These are phyloP conservation scores for pig (Sus scrofa) DNA, from an alignment of 2,113 vertebrate genomes.

Conservation along the genomic window T2T-Sscrofa CM000819.6:3522001-3522500, in stretches of 20 bases:
- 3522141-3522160: neutral
- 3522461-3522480: accelerated
- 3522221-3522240: neutral
- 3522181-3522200: accelerated
- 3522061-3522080: accelerated
- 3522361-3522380: accelerated
- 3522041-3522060: conserved; percentile 11
- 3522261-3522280: accelerated
- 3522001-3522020: neutral
- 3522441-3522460: neutral
- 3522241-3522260: neutral
- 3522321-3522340: accelerated
- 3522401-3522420: neutral
- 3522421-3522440: neutral
- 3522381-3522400: neutral
- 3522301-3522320: neutral
- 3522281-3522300: accelerated
- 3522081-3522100: neutral
- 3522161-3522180: neutral
- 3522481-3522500: accelerated
- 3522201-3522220: neutral
- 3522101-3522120: neutral
- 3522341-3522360: accelerated
- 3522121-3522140: accelerated
- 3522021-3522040: accelerated